Base-by-base conservation (phyloP, 2,888 invertebrate species). In the Coleophora deauratella region DNA sequence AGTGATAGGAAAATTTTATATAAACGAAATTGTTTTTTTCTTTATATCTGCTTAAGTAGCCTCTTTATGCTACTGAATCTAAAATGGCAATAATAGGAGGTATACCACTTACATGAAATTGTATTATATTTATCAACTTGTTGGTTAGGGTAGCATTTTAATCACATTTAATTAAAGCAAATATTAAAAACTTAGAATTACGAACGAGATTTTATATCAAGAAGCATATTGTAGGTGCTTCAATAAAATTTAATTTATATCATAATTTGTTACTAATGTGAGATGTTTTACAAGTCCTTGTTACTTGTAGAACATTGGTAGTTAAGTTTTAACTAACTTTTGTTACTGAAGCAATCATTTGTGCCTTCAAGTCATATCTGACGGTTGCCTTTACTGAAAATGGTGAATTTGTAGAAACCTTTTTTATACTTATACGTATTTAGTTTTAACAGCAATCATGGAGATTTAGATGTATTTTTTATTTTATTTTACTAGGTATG, bases 351-450 rank as follows among this genome's bases (percentile, higher is more conserved):
- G 59, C 55, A 66, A 67, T 60, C 62, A 62, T 73, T 74, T 72
- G 82, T 84, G 84, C 84, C 84, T 85, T 84, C 69, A 62, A 75
- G 76, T 82, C 82, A 84, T 80, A 80, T 82, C 81, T 62, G 69
- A 81, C 72, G 71, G 66, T 71, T 77, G 81, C 80, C 81, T 82
- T 82, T 70, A 63, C 59, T 62, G 35, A 55, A 64, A 59, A 64
- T 61, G 66, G n/a, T 72, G 67, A 72, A 71, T 66, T 70, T 68
- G 72, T 78, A 78, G 75, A 59, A 68, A 21, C 21, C 21, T 21
- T 57, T 68, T 75, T 72, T 74, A 71, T 79, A 81, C n/a, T n/a
- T 21, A 21, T 6, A 6, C 72, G 69, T 74, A 70, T 69, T 62
- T 69, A 65, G 62, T 68, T 59, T 62, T 62, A 57, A 59, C 54